Conservation (phyloP, 2,113 vertebrate species). For the Octodon degus region DNA sequence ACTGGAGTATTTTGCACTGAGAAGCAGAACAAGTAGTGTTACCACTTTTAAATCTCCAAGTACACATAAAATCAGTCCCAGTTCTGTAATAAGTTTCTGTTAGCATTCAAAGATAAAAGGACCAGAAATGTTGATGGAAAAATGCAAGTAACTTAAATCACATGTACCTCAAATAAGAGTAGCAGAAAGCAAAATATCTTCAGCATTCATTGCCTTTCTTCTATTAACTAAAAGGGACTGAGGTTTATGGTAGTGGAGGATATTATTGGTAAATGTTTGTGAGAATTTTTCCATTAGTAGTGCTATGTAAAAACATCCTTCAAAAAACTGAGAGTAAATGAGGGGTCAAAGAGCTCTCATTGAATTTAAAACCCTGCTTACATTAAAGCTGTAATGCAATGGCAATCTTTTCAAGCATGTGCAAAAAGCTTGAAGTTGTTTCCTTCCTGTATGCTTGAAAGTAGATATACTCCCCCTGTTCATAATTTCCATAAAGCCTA, state of each 20-base stretch:
- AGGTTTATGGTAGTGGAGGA: neutral
- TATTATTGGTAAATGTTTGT: neutral
- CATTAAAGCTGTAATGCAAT: conserved; percentile 30
- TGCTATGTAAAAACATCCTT: neutral
- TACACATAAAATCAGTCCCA: neutral
- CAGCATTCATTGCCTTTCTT: neutral
- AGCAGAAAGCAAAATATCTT: conserved; percentile 30
- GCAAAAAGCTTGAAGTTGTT: conserved; percentile 15
- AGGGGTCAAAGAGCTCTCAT: neutral
- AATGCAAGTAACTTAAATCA: neutral
- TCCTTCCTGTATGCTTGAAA: conserved; percentile 5
- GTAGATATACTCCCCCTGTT: neutral
- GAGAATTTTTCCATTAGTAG: neutral
- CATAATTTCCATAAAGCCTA: neutral
- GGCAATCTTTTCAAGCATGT: neutral
- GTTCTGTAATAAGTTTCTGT: neutral
- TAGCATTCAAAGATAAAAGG: neutral
- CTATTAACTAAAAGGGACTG: neutral
- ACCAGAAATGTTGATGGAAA: conserved; percentile 26
- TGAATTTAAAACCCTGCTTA: conserved; percentile 40
- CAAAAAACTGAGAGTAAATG: neutral
- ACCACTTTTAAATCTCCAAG: neutral
- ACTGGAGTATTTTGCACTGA: conserved; percentile 26
- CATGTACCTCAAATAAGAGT: neutral
- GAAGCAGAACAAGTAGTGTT: neutral